phyloP scores from a whole-genome alignment of 2,113 vertebrate species.

The Catharus bicknelli region DNA sequence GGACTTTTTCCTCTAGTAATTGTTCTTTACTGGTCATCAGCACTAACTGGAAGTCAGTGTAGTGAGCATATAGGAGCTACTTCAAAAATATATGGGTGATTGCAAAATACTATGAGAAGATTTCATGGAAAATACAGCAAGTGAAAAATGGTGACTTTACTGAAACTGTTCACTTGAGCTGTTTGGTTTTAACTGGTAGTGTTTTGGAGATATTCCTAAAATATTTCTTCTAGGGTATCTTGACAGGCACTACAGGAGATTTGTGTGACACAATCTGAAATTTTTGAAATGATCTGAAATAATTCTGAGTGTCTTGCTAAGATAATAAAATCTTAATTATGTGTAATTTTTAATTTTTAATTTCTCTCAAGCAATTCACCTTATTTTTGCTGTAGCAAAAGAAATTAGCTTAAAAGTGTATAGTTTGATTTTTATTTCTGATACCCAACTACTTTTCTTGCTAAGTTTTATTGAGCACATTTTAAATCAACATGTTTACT shows the following conservation, averaged over 20 bases:
- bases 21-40: neutral
- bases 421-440: neutral
- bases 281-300: neutral
- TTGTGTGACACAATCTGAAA: neutral
- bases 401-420: neutral
- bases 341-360: neutral
- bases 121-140: neutral
- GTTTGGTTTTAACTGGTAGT: neutral
- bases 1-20: neutral
- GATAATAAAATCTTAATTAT: neutral
- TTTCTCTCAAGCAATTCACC: neutral
- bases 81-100: neutral
- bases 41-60: neutral
- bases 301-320: neutral
- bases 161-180: neutral
- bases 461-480: neutral
- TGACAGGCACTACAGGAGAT: neutral
- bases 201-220: neutral
- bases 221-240: neutral
- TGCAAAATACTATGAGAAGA: neutral
- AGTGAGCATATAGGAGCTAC: neutral
- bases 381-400: neutral
- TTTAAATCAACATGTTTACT: neutral
- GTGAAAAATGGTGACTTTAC: neutral
- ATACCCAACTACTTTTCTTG: neutral